These are phyloP conservation scores for Marmota monax DNA, from an alignment of 2,113 vertebrate species.

Conservation along the genomic window DNA sequence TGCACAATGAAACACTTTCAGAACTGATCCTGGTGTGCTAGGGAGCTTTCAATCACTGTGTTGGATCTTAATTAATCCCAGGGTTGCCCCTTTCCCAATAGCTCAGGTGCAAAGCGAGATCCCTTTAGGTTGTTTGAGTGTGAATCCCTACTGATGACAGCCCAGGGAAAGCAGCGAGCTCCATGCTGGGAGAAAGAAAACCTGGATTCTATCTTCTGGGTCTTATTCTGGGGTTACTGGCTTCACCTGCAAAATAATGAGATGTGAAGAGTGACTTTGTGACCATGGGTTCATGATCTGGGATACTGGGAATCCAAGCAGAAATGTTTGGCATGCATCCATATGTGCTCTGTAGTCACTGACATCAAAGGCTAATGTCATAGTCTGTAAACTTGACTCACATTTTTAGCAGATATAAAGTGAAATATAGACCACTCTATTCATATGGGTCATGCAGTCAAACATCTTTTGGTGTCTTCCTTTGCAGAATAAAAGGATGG, in stretches of 20 bases:
- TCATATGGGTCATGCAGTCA: not conserved
- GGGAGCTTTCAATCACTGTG: constrained; percentile 46
- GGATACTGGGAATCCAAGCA: not conserved
- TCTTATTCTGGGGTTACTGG: not conserved
- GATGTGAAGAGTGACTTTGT: constrained; percentile 3
- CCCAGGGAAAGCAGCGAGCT: not conserved
- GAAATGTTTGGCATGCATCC: not conserved
- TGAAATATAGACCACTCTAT: not conserved
- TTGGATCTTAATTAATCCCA: constrained; percentile 67
- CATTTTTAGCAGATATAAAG: not conserved
- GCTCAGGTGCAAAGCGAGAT: not conserved
- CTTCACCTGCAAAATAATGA: not conserved
- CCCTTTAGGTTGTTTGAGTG: not conserved
- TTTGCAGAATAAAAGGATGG: not conserved
- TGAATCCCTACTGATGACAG: not conserved
- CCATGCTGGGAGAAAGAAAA: not conserved
- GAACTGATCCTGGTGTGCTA: not conserved
- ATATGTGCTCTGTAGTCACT: not conserved
- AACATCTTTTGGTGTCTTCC: not conserved
- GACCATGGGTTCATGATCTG: not conserved
- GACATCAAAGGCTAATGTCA: not conserved
- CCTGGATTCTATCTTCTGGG: not conserved
- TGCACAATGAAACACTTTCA: constrained; percentile 69
- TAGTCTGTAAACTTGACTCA: not conserved
- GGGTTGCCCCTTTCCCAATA: not conserved